Evolutionary conservation across 23 tunicate species (phyloP), one percentile per base, ranked within the genome.

Genomic region (Trididemnum nubilum): DNA sequence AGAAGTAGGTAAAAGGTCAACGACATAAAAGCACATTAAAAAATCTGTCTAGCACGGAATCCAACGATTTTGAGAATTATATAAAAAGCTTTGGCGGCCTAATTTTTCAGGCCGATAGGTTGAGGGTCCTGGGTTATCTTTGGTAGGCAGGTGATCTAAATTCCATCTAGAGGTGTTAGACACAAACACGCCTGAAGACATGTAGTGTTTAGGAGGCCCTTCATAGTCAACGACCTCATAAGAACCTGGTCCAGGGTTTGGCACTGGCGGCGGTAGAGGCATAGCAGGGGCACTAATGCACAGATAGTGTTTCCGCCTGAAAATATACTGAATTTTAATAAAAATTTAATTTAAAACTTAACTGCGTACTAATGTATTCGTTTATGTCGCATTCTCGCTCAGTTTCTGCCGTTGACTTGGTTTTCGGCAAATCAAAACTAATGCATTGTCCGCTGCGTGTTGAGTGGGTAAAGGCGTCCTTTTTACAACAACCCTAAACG

Each of bases 121-220:
- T 39, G 97, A 85, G 15, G 97, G 97, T 2, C 97, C 97, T 36
- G 97, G 97, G 52, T 86, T 86, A 40, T 92, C 92, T 60, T 86
- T 91, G 34, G 75, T 60, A 1, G 83, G 90, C 18, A 82, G 35
- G 32, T 61, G 81, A 33, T 84, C 86, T 28, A 81, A 86, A 0
- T 88, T 73, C 98, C 98, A 93, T 39, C 98, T 39, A 35, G 93
- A 87, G 29, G 98, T 93, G 54, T 93, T 93, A 1, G 98, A 93
- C 40, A 93, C 98, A 79, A 93, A 93, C 64, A 80, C 97, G 36
- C 97, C 84, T 40, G 98, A 93, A 1, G 98, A 87, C 98, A 93
- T 93, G 54, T 93, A 87, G 73, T 87, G 92, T 58, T 87, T 88
- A 19, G 87, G 36, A 9, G 93, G 93, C 1, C 98, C 93, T 35